Base-by-base conservation (phyloP, 2,113 vertebrate species). In the Bujurquina vittata region DNA sequence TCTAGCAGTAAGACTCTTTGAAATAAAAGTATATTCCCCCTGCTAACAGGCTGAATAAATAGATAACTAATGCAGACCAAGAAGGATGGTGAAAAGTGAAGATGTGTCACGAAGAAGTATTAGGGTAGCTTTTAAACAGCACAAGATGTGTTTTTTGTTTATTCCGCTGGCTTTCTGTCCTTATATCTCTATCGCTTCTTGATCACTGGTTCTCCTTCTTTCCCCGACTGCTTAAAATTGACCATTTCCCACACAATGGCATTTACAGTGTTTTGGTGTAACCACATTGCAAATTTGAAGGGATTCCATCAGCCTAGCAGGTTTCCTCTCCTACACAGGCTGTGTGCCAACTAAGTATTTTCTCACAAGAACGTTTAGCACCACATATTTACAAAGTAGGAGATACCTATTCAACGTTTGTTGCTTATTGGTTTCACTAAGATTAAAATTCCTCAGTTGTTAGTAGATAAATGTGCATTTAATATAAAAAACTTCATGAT, bases 1-100 rank as follows among this genome's bases (percentile, higher is more conserved):
- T 79, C 76, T 75, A 4, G 12, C 75, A 49, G 69, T 75, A 88
- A 91, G 88, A 82, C 87, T 84, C 73, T 88, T 84, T 90, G 83
- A 93, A 93, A 91, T 92, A 60, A 89, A 90, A 90, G 78, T 73
- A 63, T 88, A 91, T 88, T 86, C 87, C 81, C 79, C 55, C 10
- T 69, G 69, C 80, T 80, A 84, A 84, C 77, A 85, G 79, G 20
- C 81, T 33, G 61, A 86, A 82, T 89, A 88, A 91, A 89, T 80
- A 87, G 75, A 74, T 43, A 87, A 89, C 87, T 86, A 91, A 90
- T 84, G 77, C 87, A 76, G 76, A 69, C 15, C 40, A 78, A 78
- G 75, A 67, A 80, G 46, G 63, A 88, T 35, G 35, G 59, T 87
- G 46, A 63, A 15, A 63, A 87, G 85, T 4, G 37, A 31, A 76